Base-by-base conservation (phyloP, 2,113 vertebrate genomes). In the Cichladusa arquata region DNA sequence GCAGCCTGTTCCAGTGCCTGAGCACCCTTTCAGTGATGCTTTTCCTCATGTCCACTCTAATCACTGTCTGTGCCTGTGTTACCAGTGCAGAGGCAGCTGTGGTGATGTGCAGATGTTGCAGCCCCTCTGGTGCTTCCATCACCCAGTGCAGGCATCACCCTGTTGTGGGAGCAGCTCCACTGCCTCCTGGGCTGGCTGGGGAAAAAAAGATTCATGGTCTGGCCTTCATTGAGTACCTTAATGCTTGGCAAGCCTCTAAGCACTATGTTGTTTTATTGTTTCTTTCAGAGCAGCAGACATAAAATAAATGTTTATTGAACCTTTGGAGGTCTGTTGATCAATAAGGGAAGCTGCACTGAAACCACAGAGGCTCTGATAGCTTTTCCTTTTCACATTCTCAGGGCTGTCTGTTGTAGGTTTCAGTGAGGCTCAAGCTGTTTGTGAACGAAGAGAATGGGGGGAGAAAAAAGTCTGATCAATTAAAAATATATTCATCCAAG, bases 291-390 rank as follows among this genome's bases (percentile, higher is more conserved):
- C 58, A 73, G 72, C 31, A 83, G 81, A 47, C 84, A 17, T 93
- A 93, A 96, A 94, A 96, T 78, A 83, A 92, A 97, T 94, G 83
- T 94, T 94, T 95, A 96, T 94, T 92, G 95, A 95, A 89, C 86
- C 73, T 95, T 92, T 61, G 73, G 81, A 95, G 92, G 80, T 82
- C 80, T 95, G 69, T 65, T 86, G 88, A 95, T 95, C 90, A 81
- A 94, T 96, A 87, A 87, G 90, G 82, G 77, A 93, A 93, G 81
- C 84, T 95, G 54, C 36, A 70, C 3, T 87, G 93, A 91, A 92
- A 92, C 88, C 88, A 54, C 90, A 81, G 85, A 83, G 38, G 67
- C 87, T 26, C 57, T 87, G 90, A 92, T 72, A 92, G 73, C 88
- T 86, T 92, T 93, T 78, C 34, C 29, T 69, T 90, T 88, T 88